A percentile compares a stretch with the other conserved stretches of the same genome.
phyloP scores from a whole-genome alignment of 2,888 invertebrate species.

The Agrilus mali region DNA sequence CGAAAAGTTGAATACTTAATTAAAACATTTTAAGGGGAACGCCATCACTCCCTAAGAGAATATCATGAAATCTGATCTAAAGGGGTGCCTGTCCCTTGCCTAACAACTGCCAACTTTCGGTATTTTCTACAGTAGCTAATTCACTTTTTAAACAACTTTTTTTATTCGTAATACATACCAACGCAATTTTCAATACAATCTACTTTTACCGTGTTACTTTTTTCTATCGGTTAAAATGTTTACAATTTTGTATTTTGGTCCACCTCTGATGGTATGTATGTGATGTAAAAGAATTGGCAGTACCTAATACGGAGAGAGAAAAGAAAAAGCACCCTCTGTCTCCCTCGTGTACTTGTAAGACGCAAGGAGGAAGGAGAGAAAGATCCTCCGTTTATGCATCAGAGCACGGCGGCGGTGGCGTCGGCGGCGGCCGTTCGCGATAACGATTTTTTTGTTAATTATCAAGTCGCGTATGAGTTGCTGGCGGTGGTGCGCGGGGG shows the following conservation, averaged over 20 bases:
- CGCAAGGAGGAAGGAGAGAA: slow-evolving; percentile 19
- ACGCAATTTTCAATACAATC: not conserved
- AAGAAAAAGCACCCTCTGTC: slow-evolving; percentile 2
- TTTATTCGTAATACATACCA: not conserved
- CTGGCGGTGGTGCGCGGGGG: slow-evolving; percentile 17
- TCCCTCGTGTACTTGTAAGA: slow-evolving; percentile 6
- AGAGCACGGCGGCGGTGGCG: slow-evolving; percentile 16
- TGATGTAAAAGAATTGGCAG: slow-evolving; percentile 1
- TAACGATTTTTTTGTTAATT: slow-evolving; percentile 39
- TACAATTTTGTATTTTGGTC: no score
- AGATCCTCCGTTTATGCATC: slow-evolving; percentile 34
- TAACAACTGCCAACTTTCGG: no score
- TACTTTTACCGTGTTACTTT: not conserved
- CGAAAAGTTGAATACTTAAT: no score
- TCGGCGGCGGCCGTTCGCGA: slow-evolving; percentile 33
- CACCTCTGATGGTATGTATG: not conserved
- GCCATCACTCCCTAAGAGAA: not conserved
- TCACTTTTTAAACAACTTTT: no score
- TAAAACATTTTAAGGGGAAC: no score
- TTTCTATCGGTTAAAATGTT: no score
- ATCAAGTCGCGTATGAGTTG: slow-evolving; percentile 35
- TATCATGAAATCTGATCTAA: not conserved
- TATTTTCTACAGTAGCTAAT: no score
- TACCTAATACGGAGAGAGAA: slow-evolving; percentile 9
- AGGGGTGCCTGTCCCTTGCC: not conserved